Evolutionary conservation across 2,888 invertebrate genomes (phyloP).

Genomic region (Heliconius sara): DNA sequence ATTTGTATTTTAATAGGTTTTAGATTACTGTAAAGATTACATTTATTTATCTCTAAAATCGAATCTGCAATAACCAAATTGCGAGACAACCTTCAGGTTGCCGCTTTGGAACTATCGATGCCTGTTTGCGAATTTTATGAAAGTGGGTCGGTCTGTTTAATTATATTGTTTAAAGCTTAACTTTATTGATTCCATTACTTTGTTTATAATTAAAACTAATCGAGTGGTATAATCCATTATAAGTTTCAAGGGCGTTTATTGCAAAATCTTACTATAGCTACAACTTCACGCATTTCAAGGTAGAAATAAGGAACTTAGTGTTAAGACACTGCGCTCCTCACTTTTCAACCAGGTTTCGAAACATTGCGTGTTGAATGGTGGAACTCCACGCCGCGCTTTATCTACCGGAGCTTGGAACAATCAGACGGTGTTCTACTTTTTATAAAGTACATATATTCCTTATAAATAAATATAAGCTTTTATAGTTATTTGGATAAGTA

Average conservation of each 20-base stretch:
- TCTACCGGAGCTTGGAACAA: background rate
- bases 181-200: slow-evolving; percentile 22
- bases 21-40: slow-evolving; percentile 1
- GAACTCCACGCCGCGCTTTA: no score
- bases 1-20: slow-evolving; percentile 6
- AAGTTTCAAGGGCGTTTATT: slow-evolving; percentile 14
- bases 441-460: background rate
- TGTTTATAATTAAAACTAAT: slow-evolving; percentile 25
- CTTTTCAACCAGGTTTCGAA: background rate
- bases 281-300: no score
- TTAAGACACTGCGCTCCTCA: background rate
- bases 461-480: background rate
- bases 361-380: no score
- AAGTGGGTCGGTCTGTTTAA: slow-evolving; percentile 23
- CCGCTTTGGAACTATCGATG: slow-evolving; percentile 12
- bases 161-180: slow-evolving; percentile 24
- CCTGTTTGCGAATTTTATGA: slow-evolving; percentile 15
- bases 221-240: slow-evolving; percentile 12
- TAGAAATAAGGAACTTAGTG: background rate
- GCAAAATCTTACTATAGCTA: background rate
- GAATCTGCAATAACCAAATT: slow-evolving; percentile 18
- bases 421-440: background rate
- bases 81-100: slow-evolving; percentile 15
- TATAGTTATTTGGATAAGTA: background rate
- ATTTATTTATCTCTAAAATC: slow-evolving; percentile 6